phyloP scores from a whole-genome alignment of 2,113 vertebrate genomes.

The Pavo muticus region DNA sequence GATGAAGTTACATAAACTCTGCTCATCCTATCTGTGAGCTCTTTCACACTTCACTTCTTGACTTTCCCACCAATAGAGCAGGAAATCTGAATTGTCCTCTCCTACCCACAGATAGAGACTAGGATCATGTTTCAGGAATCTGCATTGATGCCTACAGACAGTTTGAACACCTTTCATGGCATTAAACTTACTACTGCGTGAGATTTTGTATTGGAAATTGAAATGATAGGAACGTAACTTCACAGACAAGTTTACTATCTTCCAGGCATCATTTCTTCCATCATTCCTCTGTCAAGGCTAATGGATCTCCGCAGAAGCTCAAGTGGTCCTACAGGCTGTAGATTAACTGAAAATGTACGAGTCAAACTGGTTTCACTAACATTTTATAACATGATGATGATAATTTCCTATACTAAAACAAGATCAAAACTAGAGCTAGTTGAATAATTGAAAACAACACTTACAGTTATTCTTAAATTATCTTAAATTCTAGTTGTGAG shows the following conservation, averaged over 20 bases:
- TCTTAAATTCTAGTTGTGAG: not conserved
- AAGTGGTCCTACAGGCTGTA: not conserved
- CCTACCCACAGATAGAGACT: not conserved
- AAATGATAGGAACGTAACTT: not conserved
- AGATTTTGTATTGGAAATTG: not conserved
- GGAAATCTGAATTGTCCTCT: not conserved
- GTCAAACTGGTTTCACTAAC: not conserved
- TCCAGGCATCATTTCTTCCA: not conserved
- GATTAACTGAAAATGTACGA: not conserved
- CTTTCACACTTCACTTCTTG: not conserved
- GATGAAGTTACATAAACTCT: conserved; percentile 63
- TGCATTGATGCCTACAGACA: not conserved
- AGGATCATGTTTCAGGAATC: not conserved
- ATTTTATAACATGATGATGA: not conserved
- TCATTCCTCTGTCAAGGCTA: not conserved
- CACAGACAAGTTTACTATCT: not conserved
- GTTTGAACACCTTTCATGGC: not conserved
- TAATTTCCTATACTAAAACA: not conserved
- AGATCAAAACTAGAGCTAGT: not conserved
- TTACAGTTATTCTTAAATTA: not conserved
- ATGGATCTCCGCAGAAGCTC: not conserved
- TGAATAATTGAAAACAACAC: not conserved
- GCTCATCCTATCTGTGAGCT: not conserved
- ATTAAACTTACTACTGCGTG: not conserved
- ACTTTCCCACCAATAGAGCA: not conserved